Evolutionary conservation across 2,888 invertebrate genomes (phyloP).

Genomic region (Conomelus anceps): DNA sequence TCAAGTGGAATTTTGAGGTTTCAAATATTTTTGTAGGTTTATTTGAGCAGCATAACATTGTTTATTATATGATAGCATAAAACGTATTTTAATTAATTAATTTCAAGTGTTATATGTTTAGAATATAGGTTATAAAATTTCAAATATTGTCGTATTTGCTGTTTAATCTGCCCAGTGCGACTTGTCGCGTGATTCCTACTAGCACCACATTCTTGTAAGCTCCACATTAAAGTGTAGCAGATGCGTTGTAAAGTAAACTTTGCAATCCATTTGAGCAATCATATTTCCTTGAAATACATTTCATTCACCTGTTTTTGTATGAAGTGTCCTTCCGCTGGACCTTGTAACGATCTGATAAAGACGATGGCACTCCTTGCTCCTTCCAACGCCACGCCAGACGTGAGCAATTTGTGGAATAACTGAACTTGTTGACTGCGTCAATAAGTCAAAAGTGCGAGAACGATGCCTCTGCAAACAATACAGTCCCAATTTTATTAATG

Average conservation of each 20-base stretch:
- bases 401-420: background rate
- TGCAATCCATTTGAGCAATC: background rate
- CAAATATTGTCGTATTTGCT: too few relatives aligned
- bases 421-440: background rate
- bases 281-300: background rate
- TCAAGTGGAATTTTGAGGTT: too few relatives aligned
- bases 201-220: too few relatives aligned
- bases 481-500: background rate
- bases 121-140: too few relatives aligned
- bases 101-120: too few relatives aligned
- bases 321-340: background rate
- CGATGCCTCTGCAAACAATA: background rate
- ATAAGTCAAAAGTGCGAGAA: background rate
- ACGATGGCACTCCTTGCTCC: background rate
- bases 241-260: background rate
- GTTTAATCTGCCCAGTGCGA: too few relatives aligned
- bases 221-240: too few relatives aligned
- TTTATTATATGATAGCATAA: too few relatives aligned
- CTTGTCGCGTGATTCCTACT: too few relatives aligned
- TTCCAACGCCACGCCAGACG: background rate
- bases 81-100: too few relatives aligned
- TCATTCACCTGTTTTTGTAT: background rate
- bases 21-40: too few relatives aligned
- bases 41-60: too few relatives aligned
- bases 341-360: background rate